Conservation (phyloP, 2,888 invertebrate species). For the Eupithecia abbreviata region DNA sequence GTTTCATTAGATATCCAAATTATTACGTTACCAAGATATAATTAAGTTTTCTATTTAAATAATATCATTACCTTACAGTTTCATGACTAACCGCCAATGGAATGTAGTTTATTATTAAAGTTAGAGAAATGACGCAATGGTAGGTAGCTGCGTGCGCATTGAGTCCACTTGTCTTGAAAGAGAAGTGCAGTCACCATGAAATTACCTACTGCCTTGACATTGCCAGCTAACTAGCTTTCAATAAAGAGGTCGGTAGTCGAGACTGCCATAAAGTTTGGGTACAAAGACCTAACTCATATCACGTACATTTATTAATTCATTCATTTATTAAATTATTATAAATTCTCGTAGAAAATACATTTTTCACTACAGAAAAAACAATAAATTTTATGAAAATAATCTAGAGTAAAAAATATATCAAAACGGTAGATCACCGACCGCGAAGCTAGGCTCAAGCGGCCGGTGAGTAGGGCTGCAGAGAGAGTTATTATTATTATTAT, state of each 20-base stretch:
- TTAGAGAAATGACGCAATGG: constrained; percentile 9
- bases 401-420: too few species aligned
- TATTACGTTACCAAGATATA: neutral
- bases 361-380: too few species aligned
- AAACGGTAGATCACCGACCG: too few species aligned
- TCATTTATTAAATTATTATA: too few species aligned
- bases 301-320: too few species aligned
- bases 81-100: neutral
- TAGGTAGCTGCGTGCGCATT: neutral
- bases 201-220: constrained; percentile 4
- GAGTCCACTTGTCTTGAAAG: constrained; percentile 6
- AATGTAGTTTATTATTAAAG: constrained; percentile 8
- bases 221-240: neutral
- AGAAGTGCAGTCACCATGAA: neutral
- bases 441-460: too few species aligned
- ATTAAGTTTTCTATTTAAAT: neutral
- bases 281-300: neutral
- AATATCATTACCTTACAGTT: neutral
- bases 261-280: neutral
- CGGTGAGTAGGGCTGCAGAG: too few species aligned
- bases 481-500: too few species aligned
- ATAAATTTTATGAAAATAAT: too few species aligned
- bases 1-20: neutral
- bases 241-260: neutral
- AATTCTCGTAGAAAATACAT: too few species aligned